These are phyloP conservation scores for Scaptomyza pallida DNA, from an alignment of 1,140 invertebrate genomes.

Conservation along the genomic window DNA sequence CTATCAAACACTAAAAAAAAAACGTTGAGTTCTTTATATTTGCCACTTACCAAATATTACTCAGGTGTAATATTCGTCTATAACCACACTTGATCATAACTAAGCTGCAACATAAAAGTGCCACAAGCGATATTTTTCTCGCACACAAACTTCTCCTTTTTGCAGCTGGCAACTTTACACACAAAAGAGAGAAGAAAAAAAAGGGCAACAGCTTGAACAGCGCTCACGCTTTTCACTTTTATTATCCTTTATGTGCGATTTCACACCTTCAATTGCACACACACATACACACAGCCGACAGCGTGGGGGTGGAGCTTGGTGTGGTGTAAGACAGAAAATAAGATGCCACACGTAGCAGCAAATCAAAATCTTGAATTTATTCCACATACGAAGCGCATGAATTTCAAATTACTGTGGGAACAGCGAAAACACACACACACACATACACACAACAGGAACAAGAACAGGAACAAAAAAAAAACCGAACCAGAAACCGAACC, in stretches of 20 bases:
- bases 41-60: too few relatives aligned
- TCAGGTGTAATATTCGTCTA: too few relatives aligned
- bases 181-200: too few relatives aligned
- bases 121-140: too few relatives aligned
- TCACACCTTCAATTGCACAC: constrained; percentile 75
- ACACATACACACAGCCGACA: constrained; percentile 12
- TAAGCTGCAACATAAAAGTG: too few relatives aligned
- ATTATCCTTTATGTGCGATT: constrained; percentile 80
- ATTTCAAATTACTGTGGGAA: constrained; percentile 84
- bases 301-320: not conserved
- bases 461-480: too few relatives aligned
- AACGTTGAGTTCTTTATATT: too few relatives aligned
- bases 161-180: constrained; percentile 2
- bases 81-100: not conserved
- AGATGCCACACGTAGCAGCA: constrained; percentile 76
- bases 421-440: constrained; percentile 30
- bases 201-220: constrained; percentile 17
- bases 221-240: constrained; percentile 72
- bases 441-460: constrained; percentile 1
- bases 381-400: constrained; percentile 83
- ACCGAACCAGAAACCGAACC: too few relatives aligned
- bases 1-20: too few relatives aligned
- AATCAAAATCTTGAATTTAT: constrained; percentile 83
- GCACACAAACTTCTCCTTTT: constrained; percentile 11
- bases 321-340: constrained; percentile 16